Evolutionary conservation across 2,113 vertebrate species (phyloP).

Genomic region (Ifrita kowaldi): DNA sequence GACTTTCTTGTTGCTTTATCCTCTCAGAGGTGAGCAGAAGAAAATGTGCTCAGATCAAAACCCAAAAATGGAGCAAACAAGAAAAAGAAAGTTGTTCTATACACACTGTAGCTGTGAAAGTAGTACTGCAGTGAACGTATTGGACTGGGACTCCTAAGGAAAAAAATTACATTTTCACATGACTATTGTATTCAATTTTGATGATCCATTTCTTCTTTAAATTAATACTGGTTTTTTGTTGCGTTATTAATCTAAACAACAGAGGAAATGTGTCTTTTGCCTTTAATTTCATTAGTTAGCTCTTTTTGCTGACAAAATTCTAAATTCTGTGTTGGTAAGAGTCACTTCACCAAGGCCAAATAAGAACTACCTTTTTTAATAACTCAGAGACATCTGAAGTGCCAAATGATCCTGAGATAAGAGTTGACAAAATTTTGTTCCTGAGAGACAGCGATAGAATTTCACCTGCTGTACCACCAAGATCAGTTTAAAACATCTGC

Average conservation of each 20-base stretch:
- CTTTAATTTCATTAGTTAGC: background rate
- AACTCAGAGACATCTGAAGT: background rate
- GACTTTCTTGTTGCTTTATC: background rate
- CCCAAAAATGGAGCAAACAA: background rate
- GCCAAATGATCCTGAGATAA: background rate
- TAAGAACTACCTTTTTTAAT: background rate
- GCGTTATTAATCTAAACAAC: background rate
- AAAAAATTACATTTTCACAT: background rate
- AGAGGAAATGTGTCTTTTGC: background rate
- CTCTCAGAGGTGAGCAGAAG: background rate
- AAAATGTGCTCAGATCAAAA: background rate
- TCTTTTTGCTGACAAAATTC: background rate
- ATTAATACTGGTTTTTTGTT: background rate
- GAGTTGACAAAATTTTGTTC: background rate
- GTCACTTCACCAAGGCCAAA: background rate
- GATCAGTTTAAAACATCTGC: background rate
- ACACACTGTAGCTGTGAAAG: background rate
- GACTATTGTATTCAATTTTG: background rate
- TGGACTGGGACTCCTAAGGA: background rate
- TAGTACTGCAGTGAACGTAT: background rate
- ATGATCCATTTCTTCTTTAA: background rate
- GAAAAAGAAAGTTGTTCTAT: background rate
- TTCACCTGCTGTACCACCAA: background rate
- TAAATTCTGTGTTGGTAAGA: background rate
- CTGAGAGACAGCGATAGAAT: background rate